A percentile compares a stretch with the other conserved stretches of the same genome.
Evolutionary conservation across 2,888 invertebrate species (phyloP).

Genomic region (Cistogaster globosa): DNA sequence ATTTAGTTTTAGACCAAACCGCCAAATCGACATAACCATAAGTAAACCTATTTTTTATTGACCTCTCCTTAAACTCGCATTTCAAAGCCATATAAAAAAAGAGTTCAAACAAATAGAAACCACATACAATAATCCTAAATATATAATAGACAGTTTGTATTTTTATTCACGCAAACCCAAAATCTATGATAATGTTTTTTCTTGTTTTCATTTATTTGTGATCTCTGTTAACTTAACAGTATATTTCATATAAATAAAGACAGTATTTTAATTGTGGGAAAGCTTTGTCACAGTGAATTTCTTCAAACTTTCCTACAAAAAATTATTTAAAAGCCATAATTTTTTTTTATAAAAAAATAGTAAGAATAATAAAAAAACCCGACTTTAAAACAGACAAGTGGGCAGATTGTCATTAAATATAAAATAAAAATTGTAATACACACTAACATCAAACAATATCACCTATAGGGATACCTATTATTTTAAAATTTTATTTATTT

Average conservation of each 20-base stretch:
- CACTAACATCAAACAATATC: too few species aligned
- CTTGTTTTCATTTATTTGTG: constrained; percentile 23
- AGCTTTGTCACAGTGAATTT: not conserved
- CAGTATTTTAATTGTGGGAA: constrained; percentile 50
- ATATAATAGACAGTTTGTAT: constrained; percentile 60
- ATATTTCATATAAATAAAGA: constrained; percentile 6
- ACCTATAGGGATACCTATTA: too few species aligned
- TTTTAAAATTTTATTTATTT: too few species aligned
- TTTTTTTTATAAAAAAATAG: too few species aligned
- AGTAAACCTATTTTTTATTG: constrained; percentile 68
- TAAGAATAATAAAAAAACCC: too few species aligned
- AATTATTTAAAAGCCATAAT: too few species aligned
- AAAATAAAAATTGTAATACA: too few species aligned
- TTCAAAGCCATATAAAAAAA: constrained; percentile 27
- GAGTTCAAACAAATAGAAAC: constrained; percentile 56
- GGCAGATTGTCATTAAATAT: too few species aligned
- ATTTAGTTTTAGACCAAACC: constrained; percentile 61
- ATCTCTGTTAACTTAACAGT: constrained; percentile 58
- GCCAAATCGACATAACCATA: constrained; percentile 58
- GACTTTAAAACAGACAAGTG: too few species aligned
- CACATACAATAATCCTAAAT: constrained; percentile 59
- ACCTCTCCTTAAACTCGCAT: constrained; percentile 71
- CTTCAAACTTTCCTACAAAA: too few species aligned
- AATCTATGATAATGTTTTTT: constrained; percentile 66
- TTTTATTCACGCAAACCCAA: constrained; percentile 68